These are phyloP conservation scores for Aspidiotus destructor DNA, from an alignment of 2,888 invertebrate genomes.

Conservation along the genomic window DNA sequence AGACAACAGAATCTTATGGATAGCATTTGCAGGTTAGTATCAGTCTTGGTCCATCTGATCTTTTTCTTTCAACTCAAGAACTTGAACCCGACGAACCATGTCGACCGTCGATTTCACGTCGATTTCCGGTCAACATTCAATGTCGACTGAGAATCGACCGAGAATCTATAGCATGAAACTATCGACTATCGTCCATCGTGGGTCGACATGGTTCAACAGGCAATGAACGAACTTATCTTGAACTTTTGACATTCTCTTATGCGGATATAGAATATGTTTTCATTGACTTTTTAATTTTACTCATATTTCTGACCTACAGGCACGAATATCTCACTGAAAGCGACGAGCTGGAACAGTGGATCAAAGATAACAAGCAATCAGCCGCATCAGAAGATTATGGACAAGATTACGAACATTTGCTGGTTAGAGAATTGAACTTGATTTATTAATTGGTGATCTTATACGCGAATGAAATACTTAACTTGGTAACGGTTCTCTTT, in stretches of 20 bases:
- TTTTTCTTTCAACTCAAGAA: background rate
- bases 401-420: constrained; percentile 81
- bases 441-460: background rate
- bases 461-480: background rate
- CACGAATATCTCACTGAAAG: constrained; percentile 87
- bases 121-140: too few species aligned
- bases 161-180: too few species aligned
- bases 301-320: constrained; percentile 41
- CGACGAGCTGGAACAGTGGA: constrained; percentile 83
- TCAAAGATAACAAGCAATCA: constrained; percentile 77
- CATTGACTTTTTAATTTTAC: too few species aligned
- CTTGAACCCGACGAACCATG: background rate
- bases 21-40: constrained; percentile 56
- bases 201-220: too few species aligned
- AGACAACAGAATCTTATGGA: constrained; percentile 81
- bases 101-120: too few species aligned
- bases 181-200: too few species aligned
- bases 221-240: too few species aligned
- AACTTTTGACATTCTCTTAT: too few species aligned
- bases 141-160: too few species aligned
- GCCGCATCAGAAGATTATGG: constrained; percentile 90
- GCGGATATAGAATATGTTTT: too few species aligned
- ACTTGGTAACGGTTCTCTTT: constrained; percentile 1
- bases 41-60: background rate
- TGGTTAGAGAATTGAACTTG: constrained; percentile 45